Percentiles rank a stretch among this genome's conserved stretches.
Evolutionary conservation across 2,888 invertebrate species (phyloP).

Genomic region (Pasiphila rectangulata): DNA sequence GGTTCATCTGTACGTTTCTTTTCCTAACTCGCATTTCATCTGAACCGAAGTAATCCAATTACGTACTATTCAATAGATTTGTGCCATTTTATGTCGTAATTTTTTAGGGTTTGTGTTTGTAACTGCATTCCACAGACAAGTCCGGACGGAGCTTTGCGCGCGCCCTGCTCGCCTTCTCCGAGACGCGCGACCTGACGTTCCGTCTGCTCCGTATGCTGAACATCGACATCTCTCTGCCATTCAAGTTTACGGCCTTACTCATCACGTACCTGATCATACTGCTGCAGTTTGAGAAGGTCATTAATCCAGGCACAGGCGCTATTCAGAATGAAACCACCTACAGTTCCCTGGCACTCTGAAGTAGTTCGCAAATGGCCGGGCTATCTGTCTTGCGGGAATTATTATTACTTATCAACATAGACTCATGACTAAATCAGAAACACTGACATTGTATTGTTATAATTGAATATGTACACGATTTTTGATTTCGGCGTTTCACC

Average conservation of each 20-base stretch:
- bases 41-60: no score
- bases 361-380: background rate
- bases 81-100: no score
- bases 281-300: conserved; percentile 63
- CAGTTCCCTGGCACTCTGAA: no score
- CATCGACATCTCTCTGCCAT: conserved; percentile 62
- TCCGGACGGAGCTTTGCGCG: conserved; percentile 54
- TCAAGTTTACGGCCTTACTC: conserved; percentile 59
- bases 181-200: conserved; percentile 60
- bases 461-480: no score
- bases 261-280: conserved; percentile 65
- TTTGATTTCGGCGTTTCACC: no score
- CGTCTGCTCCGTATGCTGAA: conserved; percentile 61
- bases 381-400: background rate
- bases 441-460: no score
- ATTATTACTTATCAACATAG: no score
- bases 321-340: background rate
- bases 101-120: background rate
- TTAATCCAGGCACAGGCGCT: conserved; percentile 33
- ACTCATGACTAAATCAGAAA: no score
- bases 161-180: conserved; percentile 57
- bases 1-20: no score
- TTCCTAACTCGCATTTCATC: no score
- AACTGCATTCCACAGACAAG: conserved; percentile 48
- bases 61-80: no score